These are phyloP conservation scores for Drosophila macrospina DNA, from an alignment of 2,888 invertebrate genomes.

Conservation along the genomic window DNA sequence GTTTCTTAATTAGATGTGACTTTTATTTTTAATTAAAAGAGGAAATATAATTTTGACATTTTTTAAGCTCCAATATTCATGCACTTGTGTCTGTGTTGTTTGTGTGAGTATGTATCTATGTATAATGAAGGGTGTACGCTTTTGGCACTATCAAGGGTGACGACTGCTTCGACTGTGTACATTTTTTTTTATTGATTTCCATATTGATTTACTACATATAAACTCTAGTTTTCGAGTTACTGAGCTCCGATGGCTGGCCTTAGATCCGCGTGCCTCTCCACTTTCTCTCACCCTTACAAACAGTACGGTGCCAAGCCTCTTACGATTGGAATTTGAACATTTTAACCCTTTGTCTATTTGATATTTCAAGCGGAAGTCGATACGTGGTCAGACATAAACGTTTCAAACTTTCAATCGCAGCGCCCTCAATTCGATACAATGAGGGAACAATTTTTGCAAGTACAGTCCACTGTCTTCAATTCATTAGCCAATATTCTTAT, in stretches of 20 bases:
- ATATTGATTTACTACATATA: conserved; percentile 77
- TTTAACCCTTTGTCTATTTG: conserved; percentile 69
- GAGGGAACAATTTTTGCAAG: background rate
- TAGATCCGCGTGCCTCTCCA: background rate
- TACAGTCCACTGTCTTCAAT: background rate
- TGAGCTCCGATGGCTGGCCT: background rate
- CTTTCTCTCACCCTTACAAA: conserved; percentile 25
- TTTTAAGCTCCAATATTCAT: conserved; percentile 1
- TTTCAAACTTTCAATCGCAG: conserved; percentile 29
- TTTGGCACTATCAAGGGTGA: conserved; percentile 50
- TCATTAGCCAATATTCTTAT: background rate
- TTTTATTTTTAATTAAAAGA: too few species aligned
- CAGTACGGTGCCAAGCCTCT: conserved; percentile 29
- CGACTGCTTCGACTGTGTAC: conserved; percentile 46
- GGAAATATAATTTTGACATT: conserved; percentile 7
- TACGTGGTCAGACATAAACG: conserved; percentile 24
- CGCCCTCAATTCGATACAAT: conserved; percentile 14
- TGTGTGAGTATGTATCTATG: conserved; percentile 7
- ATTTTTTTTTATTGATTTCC: conserved; percentile 76
- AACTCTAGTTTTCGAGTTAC: conserved; percentile 37
- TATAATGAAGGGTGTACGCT: conserved; percentile 33
- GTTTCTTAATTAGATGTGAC: too few species aligned
- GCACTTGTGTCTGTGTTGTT: background rate
- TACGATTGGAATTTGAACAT: conserved; percentile 52
- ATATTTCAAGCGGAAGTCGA: conserved; percentile 57